Evolutionary conservation across 37 sponge, comb jelly and placozoan species (phyloP).

Genomic region (Oscarella lobularis): DNA sequence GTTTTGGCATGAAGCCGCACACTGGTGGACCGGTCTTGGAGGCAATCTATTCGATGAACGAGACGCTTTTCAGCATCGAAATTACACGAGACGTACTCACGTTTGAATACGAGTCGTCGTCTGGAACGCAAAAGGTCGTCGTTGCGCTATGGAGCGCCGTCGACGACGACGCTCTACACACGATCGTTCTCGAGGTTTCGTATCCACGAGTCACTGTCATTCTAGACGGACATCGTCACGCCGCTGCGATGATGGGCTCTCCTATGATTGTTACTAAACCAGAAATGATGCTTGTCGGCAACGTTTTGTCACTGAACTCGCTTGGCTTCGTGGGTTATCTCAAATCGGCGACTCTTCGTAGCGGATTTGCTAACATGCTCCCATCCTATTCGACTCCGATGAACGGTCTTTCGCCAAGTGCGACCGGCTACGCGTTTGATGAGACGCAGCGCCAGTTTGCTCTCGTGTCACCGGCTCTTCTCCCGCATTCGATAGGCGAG

Average conservation of each 20-base stretch:
- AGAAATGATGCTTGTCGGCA: not conserved
- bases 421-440: not conserved
- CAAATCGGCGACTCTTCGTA: not conserved
- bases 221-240: not conserved
- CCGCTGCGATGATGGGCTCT: not conserved
- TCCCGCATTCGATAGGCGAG: not conserved
- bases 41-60: not conserved
- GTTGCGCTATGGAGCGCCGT: not conserved
- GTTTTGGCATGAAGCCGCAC: not conserved
- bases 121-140: not conserved
- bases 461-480: not conserved
- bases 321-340: not conserved
- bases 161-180: not conserved
- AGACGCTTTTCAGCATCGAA: not conserved
- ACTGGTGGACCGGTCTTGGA: not conserved
- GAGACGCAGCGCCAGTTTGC: not conserved
- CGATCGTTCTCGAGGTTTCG: not conserved
- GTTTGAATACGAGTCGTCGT: not conserved
- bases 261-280: not conserved
- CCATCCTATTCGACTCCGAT: not conserved
- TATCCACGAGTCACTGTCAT: not conserved
- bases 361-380: not conserved
- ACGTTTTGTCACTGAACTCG: not conserved
- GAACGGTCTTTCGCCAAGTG: not conserved
- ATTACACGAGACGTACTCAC: not conserved